Conservation (phyloP, 2,113 vertebrate species). For the Recurvirostra avosetta region DNA sequence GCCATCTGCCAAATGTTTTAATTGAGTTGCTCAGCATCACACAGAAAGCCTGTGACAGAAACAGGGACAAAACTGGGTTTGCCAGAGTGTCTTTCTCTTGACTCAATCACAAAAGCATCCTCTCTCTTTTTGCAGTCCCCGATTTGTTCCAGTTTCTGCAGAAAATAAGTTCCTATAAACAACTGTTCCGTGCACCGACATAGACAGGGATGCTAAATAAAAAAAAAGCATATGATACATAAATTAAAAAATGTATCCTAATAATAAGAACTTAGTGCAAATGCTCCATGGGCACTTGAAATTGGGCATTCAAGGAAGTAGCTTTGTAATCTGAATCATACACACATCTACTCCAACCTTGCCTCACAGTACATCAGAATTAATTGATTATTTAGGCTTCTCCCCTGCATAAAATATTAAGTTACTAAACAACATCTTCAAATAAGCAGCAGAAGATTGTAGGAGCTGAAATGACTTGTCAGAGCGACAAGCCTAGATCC, state of each 20-base stretch:
- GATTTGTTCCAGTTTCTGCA: slow-evolving; percentile 25
- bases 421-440: background rate
- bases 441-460: background rate
- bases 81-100: slow-evolving; percentile 40
- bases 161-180: slow-evolving; percentile 48
- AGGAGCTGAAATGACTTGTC: background rate
- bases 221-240: background rate
- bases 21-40: slow-evolving; percentile 59
- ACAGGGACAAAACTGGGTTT: slow-evolving; percentile 53
- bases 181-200: background rate
- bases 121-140: slow-evolving; percentile 28
- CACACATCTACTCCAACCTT: background rate
- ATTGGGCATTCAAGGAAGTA: background rate
- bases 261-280: background rate
- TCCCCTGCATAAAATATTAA: background rate
- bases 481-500: background rate
- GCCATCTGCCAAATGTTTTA: slow-evolving; percentile 63
- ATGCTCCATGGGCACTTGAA: background rate
- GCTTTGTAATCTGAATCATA: background rate
- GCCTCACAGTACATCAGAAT: background rate
- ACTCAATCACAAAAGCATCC: slow-evolving; percentile 51
- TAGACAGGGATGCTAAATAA: background rate
- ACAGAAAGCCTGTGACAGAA: slow-evolving; percentile 54
- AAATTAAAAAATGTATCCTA: background rate
- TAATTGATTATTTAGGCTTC: background rate